A percentile compares a stretch with the other conserved stretches of the same genome.
Evolutionary conservation across 2,113 vertebrate species (phyloP).

Genomic region (Ondatra zibethicus): DNA sequence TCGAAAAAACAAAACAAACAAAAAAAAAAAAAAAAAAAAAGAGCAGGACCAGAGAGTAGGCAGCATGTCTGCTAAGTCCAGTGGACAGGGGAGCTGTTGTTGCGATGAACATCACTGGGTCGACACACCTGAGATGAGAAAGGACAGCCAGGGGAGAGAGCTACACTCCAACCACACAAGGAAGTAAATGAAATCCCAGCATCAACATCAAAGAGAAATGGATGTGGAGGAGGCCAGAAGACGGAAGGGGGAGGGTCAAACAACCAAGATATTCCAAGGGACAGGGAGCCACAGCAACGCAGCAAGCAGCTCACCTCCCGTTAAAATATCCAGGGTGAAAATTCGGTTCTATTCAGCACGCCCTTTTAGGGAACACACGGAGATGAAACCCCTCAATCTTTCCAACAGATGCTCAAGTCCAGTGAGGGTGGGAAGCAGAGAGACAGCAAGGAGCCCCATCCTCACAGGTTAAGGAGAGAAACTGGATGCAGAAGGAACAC

Average conservation of each 20-base stretch:
- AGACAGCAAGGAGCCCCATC: background rate
- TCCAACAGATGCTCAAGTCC: background rate
- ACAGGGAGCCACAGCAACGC: too few relatives aligned
- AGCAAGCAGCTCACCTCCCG: background rate
- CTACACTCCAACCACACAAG: background rate
- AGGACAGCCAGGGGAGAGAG: background rate
- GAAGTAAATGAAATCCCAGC: background rate
- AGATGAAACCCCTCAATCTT: slow-evolving; percentile 5
- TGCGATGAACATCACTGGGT: background rate
- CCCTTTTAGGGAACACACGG: background rate
- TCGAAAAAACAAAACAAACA: too few relatives aligned
- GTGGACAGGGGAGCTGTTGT: rapidly evolving
- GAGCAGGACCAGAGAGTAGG: background rate
- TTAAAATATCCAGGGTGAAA: background rate
- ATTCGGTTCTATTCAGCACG: background rate
- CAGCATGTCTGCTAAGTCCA: background rate
- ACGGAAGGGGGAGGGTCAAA: rapidly evolving
- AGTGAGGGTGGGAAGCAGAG: background rate
- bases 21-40: too few relatives aligned
- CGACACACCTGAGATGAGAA: background rate
- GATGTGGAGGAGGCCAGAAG: background rate
- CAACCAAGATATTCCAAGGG: background rate
- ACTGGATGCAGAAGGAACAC: background rate
- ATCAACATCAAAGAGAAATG: background rate
- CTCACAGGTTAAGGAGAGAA: background rate